These are phyloP conservation scores for Pantherophis vulpinus DNA, from an alignment of 2,797 vertebrate genomes.

Conservation along the genomic window DNA sequence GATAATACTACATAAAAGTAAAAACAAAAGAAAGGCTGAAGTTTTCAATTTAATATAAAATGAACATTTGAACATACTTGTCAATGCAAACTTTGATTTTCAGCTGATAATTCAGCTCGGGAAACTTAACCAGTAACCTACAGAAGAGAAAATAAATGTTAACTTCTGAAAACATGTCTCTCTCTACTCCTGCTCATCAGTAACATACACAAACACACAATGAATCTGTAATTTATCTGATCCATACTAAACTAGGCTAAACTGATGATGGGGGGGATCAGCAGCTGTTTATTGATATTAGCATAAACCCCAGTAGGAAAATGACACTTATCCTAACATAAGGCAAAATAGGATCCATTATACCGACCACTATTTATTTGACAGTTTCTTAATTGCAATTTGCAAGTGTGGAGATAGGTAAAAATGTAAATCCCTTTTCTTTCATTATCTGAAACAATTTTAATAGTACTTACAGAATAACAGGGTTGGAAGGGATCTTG, in stretches of 20 bases:
- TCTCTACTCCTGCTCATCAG: neutral
- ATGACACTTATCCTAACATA: neutral
- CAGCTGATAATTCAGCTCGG: slow-evolving; percentile 97
- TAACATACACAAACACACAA: neutral
- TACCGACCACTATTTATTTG: neutral
- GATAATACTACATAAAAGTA: neutral
- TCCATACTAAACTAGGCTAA: neutral
- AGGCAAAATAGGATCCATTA: neutral
- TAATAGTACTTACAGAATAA: neutral
- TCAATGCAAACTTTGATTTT: slow-evolving; percentile 99
- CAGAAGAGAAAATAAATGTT: neutral
- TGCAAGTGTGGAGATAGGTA: neutral
- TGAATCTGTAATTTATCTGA: neutral
- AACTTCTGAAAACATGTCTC: neutral
- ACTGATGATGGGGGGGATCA: neutral
- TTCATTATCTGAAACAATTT: neutral
- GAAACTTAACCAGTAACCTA: slow-evolving; percentile 97
- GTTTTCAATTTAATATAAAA: neutral
- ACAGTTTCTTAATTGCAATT: neutral
- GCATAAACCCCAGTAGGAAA: neutral
- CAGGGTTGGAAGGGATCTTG: neutral
- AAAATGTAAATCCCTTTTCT: neutral
- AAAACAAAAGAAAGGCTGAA: neutral
- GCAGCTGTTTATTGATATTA: neutral
- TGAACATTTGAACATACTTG: slow-evolving; percentile 82